Conservation (phyloP, 2,113 vertebrate species). For the Donacobius atricapilla region DNA sequence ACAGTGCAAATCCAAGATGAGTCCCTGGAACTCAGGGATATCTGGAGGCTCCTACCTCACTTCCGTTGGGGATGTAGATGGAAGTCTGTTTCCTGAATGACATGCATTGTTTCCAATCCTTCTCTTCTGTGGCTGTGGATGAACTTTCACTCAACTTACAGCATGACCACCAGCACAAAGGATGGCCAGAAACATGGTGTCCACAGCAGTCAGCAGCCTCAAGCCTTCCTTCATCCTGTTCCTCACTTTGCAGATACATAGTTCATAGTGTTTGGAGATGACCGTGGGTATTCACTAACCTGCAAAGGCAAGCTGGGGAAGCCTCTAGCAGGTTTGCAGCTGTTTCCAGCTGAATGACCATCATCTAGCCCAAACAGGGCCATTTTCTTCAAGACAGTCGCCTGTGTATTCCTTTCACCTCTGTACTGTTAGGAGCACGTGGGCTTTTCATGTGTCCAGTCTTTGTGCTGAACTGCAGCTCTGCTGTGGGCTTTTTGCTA, state of each 20-base stretch:
- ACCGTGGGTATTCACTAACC: background rate
- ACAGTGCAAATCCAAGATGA: background rate
- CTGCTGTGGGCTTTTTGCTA: background rate
- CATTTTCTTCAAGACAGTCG: background rate
- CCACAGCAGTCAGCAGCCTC: background rate
- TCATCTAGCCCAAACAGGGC: background rate
- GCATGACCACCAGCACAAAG: background rate
- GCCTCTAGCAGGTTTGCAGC: background rate
- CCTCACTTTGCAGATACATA: background rate
- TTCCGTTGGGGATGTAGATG: background rate
- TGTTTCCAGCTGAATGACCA: background rate
- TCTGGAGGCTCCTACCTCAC: accelerated
- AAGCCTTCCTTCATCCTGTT: background rate
- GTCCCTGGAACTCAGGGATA: background rate
- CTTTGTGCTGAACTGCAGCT: background rate
- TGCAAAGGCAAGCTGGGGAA: background rate
- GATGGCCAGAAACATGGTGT: background rate
- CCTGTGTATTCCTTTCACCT: background rate
- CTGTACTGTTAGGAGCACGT: background rate
- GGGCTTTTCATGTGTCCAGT: background rate
- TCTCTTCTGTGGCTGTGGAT: background rate
- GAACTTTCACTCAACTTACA: background rate
- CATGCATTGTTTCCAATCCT: background rate
- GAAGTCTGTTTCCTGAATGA: background rate
- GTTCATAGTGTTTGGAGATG: background rate